Conservation (phyloP, 2,888 invertebrate species). For the Catocala sponsa region DNA sequence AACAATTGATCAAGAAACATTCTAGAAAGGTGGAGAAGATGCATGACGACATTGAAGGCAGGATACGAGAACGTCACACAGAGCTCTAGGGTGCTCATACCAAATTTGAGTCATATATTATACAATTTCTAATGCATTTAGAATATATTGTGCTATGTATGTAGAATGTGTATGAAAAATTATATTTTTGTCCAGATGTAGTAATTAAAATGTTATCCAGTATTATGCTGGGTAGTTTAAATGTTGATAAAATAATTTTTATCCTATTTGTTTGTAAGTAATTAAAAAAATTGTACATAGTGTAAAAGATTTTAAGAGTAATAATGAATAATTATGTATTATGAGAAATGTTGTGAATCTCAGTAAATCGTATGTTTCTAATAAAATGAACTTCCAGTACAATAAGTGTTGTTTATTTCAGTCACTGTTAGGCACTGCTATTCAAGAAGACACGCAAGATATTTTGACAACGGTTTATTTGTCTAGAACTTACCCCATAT, state of each 20-base stretch:
- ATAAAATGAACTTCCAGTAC: conserved; percentile 1
- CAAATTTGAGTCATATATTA: conserved; percentile 19
- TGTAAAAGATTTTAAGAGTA: background rate
- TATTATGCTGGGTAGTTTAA: no score
- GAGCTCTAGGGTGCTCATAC: conserved; percentile 89
- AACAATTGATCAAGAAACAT: conserved; percentile 94
- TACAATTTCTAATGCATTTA: conserved; percentile 33
- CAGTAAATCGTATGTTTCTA: conserved; percentile 19
- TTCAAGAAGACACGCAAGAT: conserved; percentile 78
- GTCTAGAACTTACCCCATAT: conserved; percentile 84
- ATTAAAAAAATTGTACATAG: background rate
- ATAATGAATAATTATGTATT: background rate
- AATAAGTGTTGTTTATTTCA: background rate
- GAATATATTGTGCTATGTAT: conserved; percentile 29
- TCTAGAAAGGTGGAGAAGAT: conserved; percentile 95
- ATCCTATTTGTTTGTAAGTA: no score
- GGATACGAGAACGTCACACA: conserved; percentile 92
- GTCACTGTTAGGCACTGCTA: conserved; percentile 56
- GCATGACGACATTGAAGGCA: conserved; percentile 93
- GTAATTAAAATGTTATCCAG: background rate
- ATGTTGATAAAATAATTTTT: no score
- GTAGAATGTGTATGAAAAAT: conserved; percentile 10
- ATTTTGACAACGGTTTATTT: conserved; percentile 85
- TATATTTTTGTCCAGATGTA: background rate
- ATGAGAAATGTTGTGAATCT: conserved; percentile 23